Base-by-base conservation (phyloP, 1,140 invertebrate genomes). In the Drosophila repletoides region DNA sequence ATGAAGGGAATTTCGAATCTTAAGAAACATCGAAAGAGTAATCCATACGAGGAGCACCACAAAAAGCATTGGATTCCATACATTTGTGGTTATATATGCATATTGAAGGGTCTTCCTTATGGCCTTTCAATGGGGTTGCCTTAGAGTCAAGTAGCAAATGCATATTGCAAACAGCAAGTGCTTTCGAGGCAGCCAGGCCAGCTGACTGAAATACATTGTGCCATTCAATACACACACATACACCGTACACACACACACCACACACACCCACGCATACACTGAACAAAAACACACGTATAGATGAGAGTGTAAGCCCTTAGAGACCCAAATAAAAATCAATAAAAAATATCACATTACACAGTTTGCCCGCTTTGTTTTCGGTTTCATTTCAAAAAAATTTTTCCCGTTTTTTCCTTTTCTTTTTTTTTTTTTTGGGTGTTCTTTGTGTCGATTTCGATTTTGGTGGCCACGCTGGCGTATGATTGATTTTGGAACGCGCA, bases 301-400 rank as follows among this genome's bases (percentile, higher is more conserved):
- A 15, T 19, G 14, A 48, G 24, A 28, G 3, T 22, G 19, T 24
- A 26, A 40, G 51, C 21, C 33, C 34, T 21, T 0, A 26, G 64
- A 43, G 36, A 45, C 24, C 19, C 15, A 72, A 46, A 76, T 84
- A 45, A 84, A 84, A 84, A 86, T 84, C 80, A 80, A 83, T 83
- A 84, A 72, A 70, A 84, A 72, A 84, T 84, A 84, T 84, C 80
- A 51, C 80, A 84, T 80, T 84, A 84, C 64, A 67, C 56, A 67
- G 74, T 71, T 67, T 45, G 33, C 60, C 17, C 31, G 55, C 75
- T 64, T 79, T 83, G 79, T 79, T 84, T 74, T 56, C 58, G 46
- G 56, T 61, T 60, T 61, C 29, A 61, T 38, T 52, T 15, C 26
- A 15, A 12, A 10, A n/a, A 38, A 45, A 40, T 66, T 59, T 45